phyloP scores from a whole-genome alignment of 2,797 vertebrate genomes.

The Selene dorsalis region DNA sequence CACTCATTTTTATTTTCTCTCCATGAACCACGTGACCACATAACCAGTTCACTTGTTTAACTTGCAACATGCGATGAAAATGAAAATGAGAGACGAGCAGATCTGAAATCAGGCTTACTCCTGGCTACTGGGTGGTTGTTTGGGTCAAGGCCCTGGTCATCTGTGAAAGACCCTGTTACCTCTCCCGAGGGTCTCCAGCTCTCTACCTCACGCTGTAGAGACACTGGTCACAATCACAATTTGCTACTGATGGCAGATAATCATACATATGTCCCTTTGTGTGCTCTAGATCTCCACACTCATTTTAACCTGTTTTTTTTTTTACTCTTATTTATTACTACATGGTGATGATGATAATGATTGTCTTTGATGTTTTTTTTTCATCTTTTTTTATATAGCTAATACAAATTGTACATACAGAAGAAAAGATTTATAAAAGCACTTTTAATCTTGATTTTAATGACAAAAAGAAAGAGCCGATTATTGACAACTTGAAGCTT shows the following conservation, averaged over 20 bases:
- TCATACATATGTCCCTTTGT: slow-evolving; percentile 71
- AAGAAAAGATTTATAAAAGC: slow-evolving; percentile 98
- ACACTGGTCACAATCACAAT: slow-evolving; percentile 85
- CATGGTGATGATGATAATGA: slow-evolving; percentile 83
- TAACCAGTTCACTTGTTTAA: slow-evolving; percentile 8
- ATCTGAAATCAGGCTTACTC: slow-evolving; percentile 61
- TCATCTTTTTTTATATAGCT: slow-evolving; percentile 83
- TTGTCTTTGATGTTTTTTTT: slow-evolving; percentile 84
- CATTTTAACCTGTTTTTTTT: slow-evolving; percentile 75
- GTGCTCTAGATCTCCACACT: slow-evolving; percentile 78
- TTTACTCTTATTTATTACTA: slow-evolving; percentile 87
- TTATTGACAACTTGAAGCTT: slow-evolving; percentile 91
- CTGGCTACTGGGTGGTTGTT: slow-evolving; percentile 61
- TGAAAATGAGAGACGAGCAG: slow-evolving; percentile 36
- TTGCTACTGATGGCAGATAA: slow-evolving; percentile 83
- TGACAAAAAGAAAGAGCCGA: slow-evolving; percentile 89
- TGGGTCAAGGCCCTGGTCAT: slow-evolving; percentile 53
- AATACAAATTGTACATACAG: slow-evolving; percentile 96
- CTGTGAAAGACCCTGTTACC: slow-evolving; percentile 70
- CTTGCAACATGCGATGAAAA: slow-evolving; percentile 31
- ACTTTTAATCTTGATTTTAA: slow-evolving; percentile 99
- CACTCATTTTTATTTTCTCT: slow-evolving; percentile 50
- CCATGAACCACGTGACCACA: slow-evolving; percentile 3
- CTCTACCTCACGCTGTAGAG: slow-evolving; percentile 87
- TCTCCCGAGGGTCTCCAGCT: slow-evolving; percentile 78